Base-by-base conservation (phyloP, 2,113 vertebrate species). In the Cochlearius cochlearius region DNA sequence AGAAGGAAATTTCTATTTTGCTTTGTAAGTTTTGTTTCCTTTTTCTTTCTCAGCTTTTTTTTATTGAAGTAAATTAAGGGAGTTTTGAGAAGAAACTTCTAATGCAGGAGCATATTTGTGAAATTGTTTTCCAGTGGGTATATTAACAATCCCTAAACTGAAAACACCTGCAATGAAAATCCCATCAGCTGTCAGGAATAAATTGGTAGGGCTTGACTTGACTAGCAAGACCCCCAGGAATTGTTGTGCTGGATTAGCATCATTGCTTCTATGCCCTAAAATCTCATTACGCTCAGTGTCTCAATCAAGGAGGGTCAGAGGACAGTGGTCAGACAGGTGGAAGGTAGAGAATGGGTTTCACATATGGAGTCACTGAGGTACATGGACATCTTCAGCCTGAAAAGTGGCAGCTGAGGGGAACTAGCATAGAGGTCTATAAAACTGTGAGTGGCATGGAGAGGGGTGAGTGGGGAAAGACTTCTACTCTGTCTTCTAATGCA, bases 121-220 rank as follows among this genome's bases (percentile, higher is more conserved):
- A 64, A 79, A 92, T 5, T 3, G 0, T 68, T 95, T 94, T 92
- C 25, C 26, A 76, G 8, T 49, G 56, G 21, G 2, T 62, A 7
- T 41, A 79, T 38, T 21, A 53, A 5, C 38, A 90, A 78, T 8
- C 20, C 10, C 26, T 56, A 58, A 72, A 82, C 8, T 52, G 29
- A 85, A 92, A 92, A 85, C 13, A 36, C 18, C 16, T 86, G 45
- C 26, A 49, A 8, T 29, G 21, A 92, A 94, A 93, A 64, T 53
- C 38, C 36, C 58, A 15, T 72, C 36, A 43, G 15, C 18, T 41
- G 10, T 43, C 39, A 68, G 39, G n/a, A 78, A 53, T 8, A 36
- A 67, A 86, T 16, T 4, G 2, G 2, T 26, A 43, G 7, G 26
- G 7, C 3, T 56, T 43, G 34, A 55, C 12, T 23, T 16, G 9